Percentiles rank a stretch among this genome's conserved stretches.
These are phyloP conservation scores for Sitobion miscanthi DNA, from an alignment of 1,140 invertebrate genomes.

Conservation along the genomic window DNA sequence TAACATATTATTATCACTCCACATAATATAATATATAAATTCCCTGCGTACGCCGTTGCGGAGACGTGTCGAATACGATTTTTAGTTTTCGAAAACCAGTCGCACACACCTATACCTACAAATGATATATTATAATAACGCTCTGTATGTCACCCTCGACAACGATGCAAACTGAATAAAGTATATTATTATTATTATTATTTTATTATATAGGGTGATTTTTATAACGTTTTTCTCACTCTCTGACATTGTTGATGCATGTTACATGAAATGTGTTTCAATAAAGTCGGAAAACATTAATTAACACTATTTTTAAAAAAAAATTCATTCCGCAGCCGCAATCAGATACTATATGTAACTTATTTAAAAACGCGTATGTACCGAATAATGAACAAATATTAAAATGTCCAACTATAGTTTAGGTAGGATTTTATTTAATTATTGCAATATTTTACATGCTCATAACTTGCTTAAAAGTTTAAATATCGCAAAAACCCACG, in stretches of 20 bases:
- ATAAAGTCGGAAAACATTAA: background rate
- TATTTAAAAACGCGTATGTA: background rate
- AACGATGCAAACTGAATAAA: background rate
- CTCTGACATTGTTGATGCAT: background rate
- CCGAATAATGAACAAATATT: no score
- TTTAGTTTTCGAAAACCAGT: slow-evolving; percentile 28
- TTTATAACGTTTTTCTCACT: background rate
- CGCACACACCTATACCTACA: background rate
- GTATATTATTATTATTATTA: background rate
- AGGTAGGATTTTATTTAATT: no score
- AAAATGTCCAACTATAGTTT: no score
- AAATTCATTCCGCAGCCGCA: background rate
- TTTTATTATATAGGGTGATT: background rate
- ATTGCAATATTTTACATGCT: no score
- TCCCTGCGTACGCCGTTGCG: background rate
- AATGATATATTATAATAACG: background rate
- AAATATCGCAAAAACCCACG: no score
- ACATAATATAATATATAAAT: background rate
- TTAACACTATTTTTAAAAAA: background rate
- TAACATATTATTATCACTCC: background rate
- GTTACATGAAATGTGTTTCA: background rate
- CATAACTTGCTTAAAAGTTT: no score
- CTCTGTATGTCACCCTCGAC: background rate
- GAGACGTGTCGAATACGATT: background rate
- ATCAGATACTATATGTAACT: background rate